A percentile compares a stretch with the other conserved stretches of the same genome.
Evolutionary conservation across 1,140 invertebrate genomes (phyloP).

Genomic region (Dreissena rostriformis): DNA sequence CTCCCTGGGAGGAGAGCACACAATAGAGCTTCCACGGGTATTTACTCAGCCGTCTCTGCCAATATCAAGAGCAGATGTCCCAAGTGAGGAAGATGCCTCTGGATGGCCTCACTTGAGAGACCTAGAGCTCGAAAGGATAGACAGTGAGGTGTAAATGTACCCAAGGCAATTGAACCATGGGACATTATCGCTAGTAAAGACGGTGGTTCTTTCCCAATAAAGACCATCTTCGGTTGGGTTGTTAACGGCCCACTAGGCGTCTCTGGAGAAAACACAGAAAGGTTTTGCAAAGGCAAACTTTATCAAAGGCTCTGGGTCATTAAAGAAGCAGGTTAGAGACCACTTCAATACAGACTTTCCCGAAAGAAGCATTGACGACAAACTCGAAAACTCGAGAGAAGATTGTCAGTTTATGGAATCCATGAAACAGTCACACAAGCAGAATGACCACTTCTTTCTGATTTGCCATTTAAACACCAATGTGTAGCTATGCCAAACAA

Average conservation of each 20-base stretch:
- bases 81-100: background rate
- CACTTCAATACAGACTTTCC: background rate
- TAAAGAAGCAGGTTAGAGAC: background rate
- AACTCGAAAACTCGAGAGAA: conserved; percentile 2
- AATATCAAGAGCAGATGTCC: conserved; percentile 24
- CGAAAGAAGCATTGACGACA: background rate
- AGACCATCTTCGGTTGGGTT: conserved; percentile 57
- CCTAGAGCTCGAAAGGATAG: conserved; percentile 17
- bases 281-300: background rate
- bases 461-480: conserved; percentile 1
- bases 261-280: too few relatives aligned
- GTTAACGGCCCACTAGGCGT: conserved; percentile 11
- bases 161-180: too few relatives aligned
- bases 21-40: too few relatives aligned
- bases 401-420: background rate
- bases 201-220: too few relatives aligned
- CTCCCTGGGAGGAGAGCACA: too few relatives aligned
- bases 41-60: conserved; percentile 50
- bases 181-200: too few relatives aligned
- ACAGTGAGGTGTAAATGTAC: background rate
- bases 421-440: background rate
- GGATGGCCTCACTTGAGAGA: conserved; percentile 6
- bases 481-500: conserved; percentile 5
- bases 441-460: background rate
- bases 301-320: background rate